phyloP scores from a whole-genome alignment of 1,140 invertebrate species.

The Lethocerus indicus region DNA sequence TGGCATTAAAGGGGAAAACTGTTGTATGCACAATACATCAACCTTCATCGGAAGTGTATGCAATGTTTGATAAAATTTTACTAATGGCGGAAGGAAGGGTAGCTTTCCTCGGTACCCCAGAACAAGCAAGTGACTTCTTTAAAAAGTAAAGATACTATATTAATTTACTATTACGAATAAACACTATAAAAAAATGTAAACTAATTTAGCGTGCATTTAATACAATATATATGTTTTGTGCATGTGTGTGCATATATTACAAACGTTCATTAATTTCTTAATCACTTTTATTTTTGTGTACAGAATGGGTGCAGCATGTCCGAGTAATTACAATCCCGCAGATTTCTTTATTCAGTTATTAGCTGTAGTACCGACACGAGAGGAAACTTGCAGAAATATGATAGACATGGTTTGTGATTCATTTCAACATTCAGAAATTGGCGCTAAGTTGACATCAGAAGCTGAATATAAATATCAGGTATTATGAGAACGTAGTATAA shows the following conservation, averaged over 20 bases:
- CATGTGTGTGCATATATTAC: too few species aligned
- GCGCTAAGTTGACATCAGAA: conserved; percentile 13
- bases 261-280: background rate
- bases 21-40: conserved; percentile 92
- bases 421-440: conserved; percentile 40
- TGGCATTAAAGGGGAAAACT: conserved; percentile 72
- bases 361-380: conserved; percentile 68
- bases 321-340: conserved; percentile 84
- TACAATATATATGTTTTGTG: too few species aligned
- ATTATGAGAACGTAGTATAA: background rate
- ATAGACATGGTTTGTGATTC: conserved; percentile 62
- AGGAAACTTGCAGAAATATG: conserved; percentile 51
- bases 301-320: conserved; percentile 57
- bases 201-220: too few species aligned
- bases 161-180: background rate
- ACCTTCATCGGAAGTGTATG: conserved; percentile 81
- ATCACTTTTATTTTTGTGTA: conserved; percentile 10
- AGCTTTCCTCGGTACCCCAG: conserved; percentile 70
- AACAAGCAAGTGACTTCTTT: conserved; percentile 68
- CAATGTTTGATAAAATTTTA: conserved; percentile 79
- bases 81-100: conserved; percentile 84
- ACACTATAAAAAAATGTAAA: too few species aligned
- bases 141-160: conserved; percentile 58
- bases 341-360: conserved; percentile 88
- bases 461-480: conserved; percentile 13